A percentile compares a stretch with the other conserved stretches of the same genome.
Evolutionary conservation across 2,113 vertebrate species (phyloP).

Genomic region (Naja naja): DNA sequence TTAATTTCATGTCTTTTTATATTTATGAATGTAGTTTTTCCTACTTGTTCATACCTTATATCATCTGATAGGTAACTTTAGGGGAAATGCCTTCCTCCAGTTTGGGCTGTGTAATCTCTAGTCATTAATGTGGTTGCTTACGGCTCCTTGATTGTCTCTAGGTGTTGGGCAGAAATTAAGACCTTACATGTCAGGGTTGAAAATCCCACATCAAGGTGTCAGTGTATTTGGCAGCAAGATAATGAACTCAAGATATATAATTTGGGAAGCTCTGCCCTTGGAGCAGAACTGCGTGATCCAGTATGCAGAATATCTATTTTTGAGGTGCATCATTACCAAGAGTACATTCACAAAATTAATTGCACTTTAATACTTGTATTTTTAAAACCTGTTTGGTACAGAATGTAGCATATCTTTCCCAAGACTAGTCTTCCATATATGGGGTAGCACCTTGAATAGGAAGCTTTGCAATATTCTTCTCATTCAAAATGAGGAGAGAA

Average conservation of each 20-base stretch:
- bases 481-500: neutral
- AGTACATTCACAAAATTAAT: fast-evolving
- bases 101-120: neutral
- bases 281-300: slow-evolving; percentile 35
- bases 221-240: slow-evolving; percentile 10
- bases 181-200: slow-evolving; percentile 25
- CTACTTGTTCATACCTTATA: neutral
- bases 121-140: neutral
- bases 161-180: slow-evolving; percentile 19
- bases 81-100: fast-evolving
- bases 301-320: slow-evolving; percentile 4
- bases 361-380: neutral
- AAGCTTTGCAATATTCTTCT: slow-evolving; percentile 46
- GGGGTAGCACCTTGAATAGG: slow-evolving; percentile 11
- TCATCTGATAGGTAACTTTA: neutral
- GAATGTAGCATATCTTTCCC: neutral
- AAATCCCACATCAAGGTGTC: slow-evolving; percentile 36
- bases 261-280: slow-evolving; percentile 47
- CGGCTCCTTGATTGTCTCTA: neutral
- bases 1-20: neutral
- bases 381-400: neutral
- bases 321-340: slow-evolving; percentile 2
- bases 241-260: slow-evolving; percentile 20
- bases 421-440: neutral
- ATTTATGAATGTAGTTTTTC: neutral